phyloP scores from a whole-genome alignment of 2,113 vertebrate species.

The Psilopsiagon aymara region DNA sequence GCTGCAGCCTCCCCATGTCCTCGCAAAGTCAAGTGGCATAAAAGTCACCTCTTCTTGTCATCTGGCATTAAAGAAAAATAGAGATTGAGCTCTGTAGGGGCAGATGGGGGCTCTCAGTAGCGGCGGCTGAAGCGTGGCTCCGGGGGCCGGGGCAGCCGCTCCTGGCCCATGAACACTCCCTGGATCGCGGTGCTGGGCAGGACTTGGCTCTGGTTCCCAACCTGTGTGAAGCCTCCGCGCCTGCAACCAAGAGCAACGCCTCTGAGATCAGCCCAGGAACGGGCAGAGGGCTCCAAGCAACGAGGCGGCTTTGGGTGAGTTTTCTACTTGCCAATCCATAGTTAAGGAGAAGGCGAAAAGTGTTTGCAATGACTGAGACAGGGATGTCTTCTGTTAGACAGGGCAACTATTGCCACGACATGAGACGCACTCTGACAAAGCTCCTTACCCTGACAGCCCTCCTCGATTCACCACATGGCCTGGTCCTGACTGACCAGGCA shows the following conservation, averaged over 20 bases:
- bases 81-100: background rate
- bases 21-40: constrained; percentile 34
- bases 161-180: constrained; percentile 78
- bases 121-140: constrained; percentile 68
- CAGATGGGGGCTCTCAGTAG: constrained; percentile 60
- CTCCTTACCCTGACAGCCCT: constrained; percentile 84
- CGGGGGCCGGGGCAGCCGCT: constrained; percentile 18
- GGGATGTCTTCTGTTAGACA: background rate
- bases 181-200: constrained; percentile 77
- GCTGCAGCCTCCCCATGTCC: constrained; percentile 10
- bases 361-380: background rate
- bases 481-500: constrained; percentile 78
- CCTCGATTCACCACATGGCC: constrained; percentile 82
- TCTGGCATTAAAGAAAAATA: background rate
- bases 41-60: background rate
- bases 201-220: constrained; percentile 80
- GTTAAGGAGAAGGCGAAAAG: background rate
- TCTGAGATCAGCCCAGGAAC: background rate
- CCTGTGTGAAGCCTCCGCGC: constrained; percentile 82
- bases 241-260: constrained; percentile 49
- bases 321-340: background rate
- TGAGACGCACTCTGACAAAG: background rate
- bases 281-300: background rate
- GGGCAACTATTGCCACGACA: background rate
- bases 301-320: background rate